These are phyloP conservation scores for Batillaria attramentaria DNA, from an alignment of 1,140 invertebrate genomes.

Conservation along the genomic window DNA sequence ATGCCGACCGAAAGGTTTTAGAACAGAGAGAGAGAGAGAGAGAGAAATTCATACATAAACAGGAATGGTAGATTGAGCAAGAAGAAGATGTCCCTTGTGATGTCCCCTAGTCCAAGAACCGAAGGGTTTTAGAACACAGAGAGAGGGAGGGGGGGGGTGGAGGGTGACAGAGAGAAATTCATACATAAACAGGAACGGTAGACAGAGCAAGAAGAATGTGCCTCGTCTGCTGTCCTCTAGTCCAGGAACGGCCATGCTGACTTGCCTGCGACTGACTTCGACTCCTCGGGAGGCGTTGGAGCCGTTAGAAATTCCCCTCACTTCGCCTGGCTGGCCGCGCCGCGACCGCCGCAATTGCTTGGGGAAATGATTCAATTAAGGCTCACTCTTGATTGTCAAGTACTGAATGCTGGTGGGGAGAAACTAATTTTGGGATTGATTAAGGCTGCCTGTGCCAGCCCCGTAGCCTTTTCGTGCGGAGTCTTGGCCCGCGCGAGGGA, in stretches of 20 bases:
- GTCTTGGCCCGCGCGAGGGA: no score
- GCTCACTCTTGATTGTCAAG: constrained; percentile 43
- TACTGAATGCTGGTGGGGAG: constrained; percentile 24
- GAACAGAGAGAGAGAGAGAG: not conserved
- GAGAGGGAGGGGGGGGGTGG: no score
- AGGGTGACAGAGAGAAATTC: not conserved
- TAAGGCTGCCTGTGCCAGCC: constrained; percentile 19
- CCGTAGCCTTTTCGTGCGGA: no score
- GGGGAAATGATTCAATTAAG: constrained; percentile 46
- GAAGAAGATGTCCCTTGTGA: no score
- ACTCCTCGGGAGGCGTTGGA: no score
- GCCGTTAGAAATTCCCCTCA: constrained; percentile 28
- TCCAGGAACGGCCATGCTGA: no score
- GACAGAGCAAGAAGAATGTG: no score
- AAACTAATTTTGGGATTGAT: constrained; percentile 39
- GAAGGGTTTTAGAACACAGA: not conserved
- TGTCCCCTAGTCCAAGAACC: no score
- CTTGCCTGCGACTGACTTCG: no score
- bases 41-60: not conserved
- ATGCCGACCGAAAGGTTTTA: not conserved
- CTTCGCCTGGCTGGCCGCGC: not conserved
- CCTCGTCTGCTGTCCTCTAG: no score
- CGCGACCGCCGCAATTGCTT: constrained; percentile 34
- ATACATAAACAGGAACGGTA: no score
- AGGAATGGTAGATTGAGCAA: no score